phyloP scores from a whole-genome alignment of 2,113 vertebrate species.

The Rhabdornis inornatus region DNA sequence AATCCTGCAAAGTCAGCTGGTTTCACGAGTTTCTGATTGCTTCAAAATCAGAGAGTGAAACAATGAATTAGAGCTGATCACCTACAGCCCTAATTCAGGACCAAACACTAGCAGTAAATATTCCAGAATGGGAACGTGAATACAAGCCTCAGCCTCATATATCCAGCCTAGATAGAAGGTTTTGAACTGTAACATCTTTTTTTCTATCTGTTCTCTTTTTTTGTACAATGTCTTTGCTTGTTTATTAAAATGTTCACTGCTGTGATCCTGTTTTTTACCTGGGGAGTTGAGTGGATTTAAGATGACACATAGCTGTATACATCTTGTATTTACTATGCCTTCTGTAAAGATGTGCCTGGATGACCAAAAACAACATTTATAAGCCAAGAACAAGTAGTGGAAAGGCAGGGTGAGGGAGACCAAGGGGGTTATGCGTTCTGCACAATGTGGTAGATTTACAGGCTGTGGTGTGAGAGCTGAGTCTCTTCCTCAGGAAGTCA shows the following conservation, averaged over 20 bases:
- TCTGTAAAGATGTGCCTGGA: background rate
- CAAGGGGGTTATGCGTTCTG: background rate
- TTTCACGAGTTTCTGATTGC: background rate
- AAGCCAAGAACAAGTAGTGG: background rate
- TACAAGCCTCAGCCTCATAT: background rate
- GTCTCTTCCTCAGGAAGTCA: background rate
- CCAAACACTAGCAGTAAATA: background rate
- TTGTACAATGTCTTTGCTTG: constrained; percentile 9
- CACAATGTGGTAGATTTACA: background rate
- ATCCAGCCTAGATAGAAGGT: background rate
- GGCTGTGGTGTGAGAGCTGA: background rate
- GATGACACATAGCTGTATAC: constrained; percentile 31
- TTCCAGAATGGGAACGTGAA: background rate
- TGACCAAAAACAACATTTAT: constrained; percentile 29
- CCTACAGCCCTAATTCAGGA: background rate
- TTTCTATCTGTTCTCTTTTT: background rate
- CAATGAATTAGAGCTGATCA: constrained; percentile 25
- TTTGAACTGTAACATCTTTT: background rate
- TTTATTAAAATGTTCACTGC: constrained; percentile 58
- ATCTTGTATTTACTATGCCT: constrained; percentile 8
- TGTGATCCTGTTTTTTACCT: constrained; percentile 38
- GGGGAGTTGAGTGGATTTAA: constrained; percentile 17
- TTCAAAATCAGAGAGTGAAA: constrained; percentile 32
- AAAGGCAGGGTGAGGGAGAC: background rate
- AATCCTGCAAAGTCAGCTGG: constrained; percentile 30